These are phyloP conservation scores for Caradrina clavipalpis DNA, from an alignment of 2,888 invertebrate species.

Conservation along the genomic window DNA sequence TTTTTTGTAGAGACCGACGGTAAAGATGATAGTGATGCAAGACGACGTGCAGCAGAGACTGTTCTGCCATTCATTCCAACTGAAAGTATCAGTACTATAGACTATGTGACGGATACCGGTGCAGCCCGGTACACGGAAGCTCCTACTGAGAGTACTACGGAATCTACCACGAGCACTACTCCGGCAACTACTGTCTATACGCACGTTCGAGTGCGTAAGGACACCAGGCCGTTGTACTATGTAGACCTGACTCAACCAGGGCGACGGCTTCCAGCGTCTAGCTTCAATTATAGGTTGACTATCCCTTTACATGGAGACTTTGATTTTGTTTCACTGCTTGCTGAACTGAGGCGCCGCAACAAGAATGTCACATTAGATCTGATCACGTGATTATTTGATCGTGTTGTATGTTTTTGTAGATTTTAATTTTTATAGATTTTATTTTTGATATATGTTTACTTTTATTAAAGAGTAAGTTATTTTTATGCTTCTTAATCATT, in stretches of 20 bases:
- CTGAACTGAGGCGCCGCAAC: constrained; percentile 67
- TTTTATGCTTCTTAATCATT: neutral
- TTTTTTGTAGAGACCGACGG: constrained; percentile 1
- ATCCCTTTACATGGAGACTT: constrained; percentile 55
- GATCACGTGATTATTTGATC: constrained; percentile 58
- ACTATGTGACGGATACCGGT: too few species aligned
- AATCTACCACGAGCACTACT: neutral
- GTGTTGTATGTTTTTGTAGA: neutral
- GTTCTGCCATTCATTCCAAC: too few species aligned
- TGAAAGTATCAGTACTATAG: too few species aligned
- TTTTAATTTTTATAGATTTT: constrained; percentile 14
- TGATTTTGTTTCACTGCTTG: constrained; percentile 66
- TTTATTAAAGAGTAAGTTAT: constrained; percentile 15
- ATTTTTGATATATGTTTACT: constrained; percentile 20
- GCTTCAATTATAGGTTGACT: constrained; percentile 57
- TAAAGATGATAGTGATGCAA: too few species aligned
- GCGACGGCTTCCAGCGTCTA: neutral
- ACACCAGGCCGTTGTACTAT: neutral
- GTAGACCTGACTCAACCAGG: neutral
- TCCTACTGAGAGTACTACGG: neutral
- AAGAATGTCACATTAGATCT: constrained; percentile 75
- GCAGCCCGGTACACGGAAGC: neutral
- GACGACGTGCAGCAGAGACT: too few species aligned
- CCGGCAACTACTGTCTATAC: neutral
- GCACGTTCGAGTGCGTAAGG: neutral